Evolutionary conservation across 2,113 vertebrate genomes (phyloP), one percentile per base, ranked within the genome.

Genomic region (Chlamydotis undulata): DNA sequence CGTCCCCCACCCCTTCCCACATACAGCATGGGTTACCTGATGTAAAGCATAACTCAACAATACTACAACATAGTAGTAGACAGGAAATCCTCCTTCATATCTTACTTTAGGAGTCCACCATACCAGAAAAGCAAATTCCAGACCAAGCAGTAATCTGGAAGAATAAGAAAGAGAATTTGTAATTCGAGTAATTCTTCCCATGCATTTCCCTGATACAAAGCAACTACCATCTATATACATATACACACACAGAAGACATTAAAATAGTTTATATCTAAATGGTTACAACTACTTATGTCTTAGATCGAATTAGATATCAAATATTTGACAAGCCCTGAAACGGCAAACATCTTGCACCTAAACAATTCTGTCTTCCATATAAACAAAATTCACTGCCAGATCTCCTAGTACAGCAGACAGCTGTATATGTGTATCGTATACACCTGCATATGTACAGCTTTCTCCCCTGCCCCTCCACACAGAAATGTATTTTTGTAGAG

Each of bases 41-140:
- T 99, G 99, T 50, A 99, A 89, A 3, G 99, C 99, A 7, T 99
- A 99, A 97, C 99, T 99, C 82, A 99, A 79, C 96, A 99, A 91
- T 87, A 99, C 98, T 21, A 98, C 92, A 17, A 89, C 55, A 1
- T 99, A 99, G 97, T 99, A 99, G 97, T 99, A 99, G 18, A 98
- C 10, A n/a, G 99, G 99, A 92, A 99, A 99, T 8, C 98, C 99
- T 93, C 98, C 98, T 13, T 99, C 99, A 3, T 99, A 97, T 80
- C 97, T 99, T 19, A 99, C 97, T 95, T 97, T 98, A 63, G 99
- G 98, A 74, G 99, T 99, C 99, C 99, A 99, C 99, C 99, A 99
- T 39, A 99, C 99, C 95, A 99, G 95, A 28, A 99, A 88, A 31
- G 99, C 99, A 33, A 98, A 99, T 83, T 97, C 98, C 89, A 99